Evolutionary conservation across 2,113 vertebrate genomes (phyloP).

Genomic region (Muntiacus muntjak): DNA sequence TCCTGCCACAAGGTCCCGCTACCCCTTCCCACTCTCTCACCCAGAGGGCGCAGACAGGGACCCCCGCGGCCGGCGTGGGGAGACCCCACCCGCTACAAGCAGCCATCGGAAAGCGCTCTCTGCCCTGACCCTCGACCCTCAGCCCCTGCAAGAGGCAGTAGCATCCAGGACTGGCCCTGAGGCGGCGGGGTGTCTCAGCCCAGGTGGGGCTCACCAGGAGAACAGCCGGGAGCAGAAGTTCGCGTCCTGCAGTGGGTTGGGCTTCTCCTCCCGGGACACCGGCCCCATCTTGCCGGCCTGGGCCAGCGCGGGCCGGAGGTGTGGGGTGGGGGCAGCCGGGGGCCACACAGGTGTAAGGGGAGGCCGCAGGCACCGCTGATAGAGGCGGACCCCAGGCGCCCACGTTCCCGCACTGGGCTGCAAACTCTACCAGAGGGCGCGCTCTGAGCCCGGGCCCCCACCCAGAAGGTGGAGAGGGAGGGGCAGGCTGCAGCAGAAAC

Average conservation of each 20-base stretch:
- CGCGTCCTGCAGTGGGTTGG: not conserved
- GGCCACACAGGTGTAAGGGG: too few relatives aligned
- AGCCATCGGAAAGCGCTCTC: not conserved
- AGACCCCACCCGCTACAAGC: not conserved
- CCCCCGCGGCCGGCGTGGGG: not conserved
- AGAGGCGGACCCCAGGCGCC: too few relatives aligned
- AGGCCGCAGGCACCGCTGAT: too few relatives aligned
- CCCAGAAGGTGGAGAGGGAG: not conserved
- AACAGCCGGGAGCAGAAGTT: conserved; percentile 68
- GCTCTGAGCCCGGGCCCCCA: not conserved
- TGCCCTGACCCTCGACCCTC: not conserved
- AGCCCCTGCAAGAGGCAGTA: not conserved
- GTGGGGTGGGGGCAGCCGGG: too few relatives aligned
- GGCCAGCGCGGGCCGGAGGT: too few relatives aligned
- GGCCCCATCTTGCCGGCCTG: not conserved
- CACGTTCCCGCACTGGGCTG: not conserved
- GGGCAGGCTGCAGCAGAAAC: not conserved
- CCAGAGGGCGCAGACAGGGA: not conserved
- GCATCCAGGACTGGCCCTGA: not conserved
- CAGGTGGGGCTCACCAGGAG: conserved; percentile 72
- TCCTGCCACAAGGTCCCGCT: not conserved
- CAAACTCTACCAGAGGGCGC: fast-evolving
- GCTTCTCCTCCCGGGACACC: not conserved
- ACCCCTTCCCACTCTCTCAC: fast-evolving
- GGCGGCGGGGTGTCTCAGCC: not conserved